These are phyloP conservation scores for Synchiropus splendidus DNA, from an alignment of 2,113 vertebrate species.

Conservation along the genomic window DNA sequence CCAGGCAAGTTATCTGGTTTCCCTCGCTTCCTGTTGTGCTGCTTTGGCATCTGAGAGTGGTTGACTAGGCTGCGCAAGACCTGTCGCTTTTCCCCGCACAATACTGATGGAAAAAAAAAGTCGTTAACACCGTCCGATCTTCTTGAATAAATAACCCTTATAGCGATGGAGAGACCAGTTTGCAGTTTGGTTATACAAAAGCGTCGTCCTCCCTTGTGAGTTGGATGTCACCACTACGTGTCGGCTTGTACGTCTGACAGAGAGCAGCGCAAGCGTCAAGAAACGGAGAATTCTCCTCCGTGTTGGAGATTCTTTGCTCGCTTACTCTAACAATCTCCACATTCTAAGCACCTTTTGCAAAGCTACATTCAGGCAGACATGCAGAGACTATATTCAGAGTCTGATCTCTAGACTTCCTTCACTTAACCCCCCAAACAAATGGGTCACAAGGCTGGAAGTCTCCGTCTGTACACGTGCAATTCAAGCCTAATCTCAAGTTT, in stretches of 20 bases:
- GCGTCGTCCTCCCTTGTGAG: not conserved
- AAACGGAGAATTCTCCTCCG: not conserved
- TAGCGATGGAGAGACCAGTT: conserved; percentile 33
- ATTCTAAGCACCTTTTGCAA: conserved; percentile 19
- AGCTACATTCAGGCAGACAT: conserved; percentile 5
- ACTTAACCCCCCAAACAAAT: not conserved
- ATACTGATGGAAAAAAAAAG: conserved; percentile 35
- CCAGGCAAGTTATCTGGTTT: conserved; percentile 25
- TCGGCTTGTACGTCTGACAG: not conserved
- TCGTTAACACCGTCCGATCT: conserved; percentile 25
- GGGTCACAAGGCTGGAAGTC: conserved; percentile 1
- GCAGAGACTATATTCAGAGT: conserved; percentile 4
- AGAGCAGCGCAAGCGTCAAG: conserved; percentile 1
- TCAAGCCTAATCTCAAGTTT: conserved; percentile 3
- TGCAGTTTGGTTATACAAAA: conserved; percentile 26
- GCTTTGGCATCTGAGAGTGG: conserved; percentile 54
- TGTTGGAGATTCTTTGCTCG: conserved; percentile 6
- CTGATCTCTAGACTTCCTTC: conserved; percentile 7
- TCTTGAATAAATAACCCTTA: conserved; percentile 49
- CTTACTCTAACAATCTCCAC: not conserved
- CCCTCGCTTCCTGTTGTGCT: conserved; percentile 53
- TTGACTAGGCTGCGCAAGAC: conserved; percentile 35
- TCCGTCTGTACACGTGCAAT: conserved; percentile 2
- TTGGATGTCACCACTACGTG: conserved; percentile 1
- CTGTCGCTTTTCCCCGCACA: conserved; percentile 30